Evolutionary conservation across 2,797 vertebrate genomes (phyloP), one percentile per base, ranked within the genome.

Genomic region (Cirrhinus mrigala): DNA sequence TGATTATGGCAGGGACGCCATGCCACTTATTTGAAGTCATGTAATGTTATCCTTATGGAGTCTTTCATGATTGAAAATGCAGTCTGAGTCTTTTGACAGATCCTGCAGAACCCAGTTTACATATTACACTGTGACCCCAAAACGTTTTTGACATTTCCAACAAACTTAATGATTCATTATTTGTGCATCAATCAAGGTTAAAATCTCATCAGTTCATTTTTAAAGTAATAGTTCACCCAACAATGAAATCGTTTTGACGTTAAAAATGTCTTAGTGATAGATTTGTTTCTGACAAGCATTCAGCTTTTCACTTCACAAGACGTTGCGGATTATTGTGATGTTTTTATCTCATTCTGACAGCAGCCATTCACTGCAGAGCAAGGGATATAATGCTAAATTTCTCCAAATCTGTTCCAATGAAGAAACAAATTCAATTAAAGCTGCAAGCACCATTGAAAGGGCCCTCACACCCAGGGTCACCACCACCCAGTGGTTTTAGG

Each of bases 1-100:
- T 86, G 64, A 85, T 68, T 87, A 81, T 71, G 69, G 69, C 81
- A 77, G 22, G 70, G 79, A 82, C 70, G 69, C 81, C 71, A 75
- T 64, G 48, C 84, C n/a, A 69, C 48, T 68, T 64, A 44, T 83
- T 78, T 84, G 60, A 77, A 78, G 62, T 78, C 52, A 11, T 84
- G 83, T 79, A 84, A 78, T 60, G 64, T 6, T 84, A 84, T 79
- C 75, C 75, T 29, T 48, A 78, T 84, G 50, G 29, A 84, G 74
- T 58, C 33, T 69, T 76, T 77, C 60, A 56, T 54, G 15, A 69
- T 66, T 77, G 62, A 24, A 78, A 69, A 58, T 0, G 18, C 69
- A 73, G 54, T 62, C 54, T 0, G 16, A 69, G 52, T 82, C n/a
- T 44, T 60, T 54, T 50, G 48, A 70, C n/a, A 56, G 46, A 44